Evolutionary conservation across 2,888 invertebrate genomes (phyloP).

Genomic region (Tenthredo mesomela): DNA sequence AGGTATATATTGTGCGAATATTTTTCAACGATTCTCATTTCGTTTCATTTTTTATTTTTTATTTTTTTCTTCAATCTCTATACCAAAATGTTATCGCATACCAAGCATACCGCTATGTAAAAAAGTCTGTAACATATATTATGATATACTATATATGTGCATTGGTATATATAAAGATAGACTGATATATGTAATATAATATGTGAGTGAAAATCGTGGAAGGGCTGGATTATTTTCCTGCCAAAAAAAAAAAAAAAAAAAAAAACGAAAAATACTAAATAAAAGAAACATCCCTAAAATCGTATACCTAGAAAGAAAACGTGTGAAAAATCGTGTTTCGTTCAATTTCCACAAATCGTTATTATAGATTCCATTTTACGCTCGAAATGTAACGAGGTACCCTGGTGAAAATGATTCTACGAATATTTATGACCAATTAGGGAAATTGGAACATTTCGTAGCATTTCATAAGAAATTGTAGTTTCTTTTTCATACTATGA

Average conservation of each 20-base stretch:
- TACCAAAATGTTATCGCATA: background rate
- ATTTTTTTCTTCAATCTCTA: background rate
- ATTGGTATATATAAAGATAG: background rate
- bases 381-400: background rate
- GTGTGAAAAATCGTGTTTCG: background rate
- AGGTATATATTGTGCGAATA: constrained; percentile 18
- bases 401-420: too few relatives aligned
- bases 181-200: background rate
- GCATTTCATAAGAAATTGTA: too few relatives aligned
- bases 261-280: background rate
- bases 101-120: background rate
- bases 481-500: too few relatives aligned
- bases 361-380: background rate
- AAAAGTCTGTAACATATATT: background rate
- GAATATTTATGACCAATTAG: too few relatives aligned
- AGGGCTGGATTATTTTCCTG: background rate
- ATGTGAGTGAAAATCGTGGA: background rate
- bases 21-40: constrained; percentile 15
- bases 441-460: too few relatives aligned
- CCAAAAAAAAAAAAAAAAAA: background rate
- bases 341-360: background rate
- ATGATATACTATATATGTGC: background rate
- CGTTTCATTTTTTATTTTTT: constrained; percentile 9
- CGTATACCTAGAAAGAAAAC: background rate
- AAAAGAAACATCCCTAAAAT: background rate